Percentiles rank a stretch among this genome's conserved stretches.
phyloP scores from a whole-genome alignment of 2,113 vertebrate species.

The Pimephales promelas region DNA sequence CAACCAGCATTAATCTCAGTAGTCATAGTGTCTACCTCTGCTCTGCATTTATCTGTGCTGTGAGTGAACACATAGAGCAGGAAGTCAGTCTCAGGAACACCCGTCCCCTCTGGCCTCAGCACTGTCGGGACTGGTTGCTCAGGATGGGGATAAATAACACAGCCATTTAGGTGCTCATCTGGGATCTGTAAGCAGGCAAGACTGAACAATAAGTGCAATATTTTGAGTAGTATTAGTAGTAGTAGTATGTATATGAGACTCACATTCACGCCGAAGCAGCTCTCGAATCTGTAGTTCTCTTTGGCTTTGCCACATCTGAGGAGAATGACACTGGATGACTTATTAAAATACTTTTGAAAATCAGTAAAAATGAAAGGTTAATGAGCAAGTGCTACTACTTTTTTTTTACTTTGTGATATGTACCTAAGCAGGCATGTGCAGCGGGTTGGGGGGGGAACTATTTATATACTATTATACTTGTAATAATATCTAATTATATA shows the following conservation, averaged over 20 bases:
- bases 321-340: background rate
- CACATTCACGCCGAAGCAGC: slow-evolving; percentile 73
- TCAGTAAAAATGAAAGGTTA: background rate
- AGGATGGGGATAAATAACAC: slow-evolving; percentile 71
- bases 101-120: slow-evolving; percentile 72
- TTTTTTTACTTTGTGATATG: too few relatives aligned
- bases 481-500: too few relatives aligned
- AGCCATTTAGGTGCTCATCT: slow-evolving; percentile 77
- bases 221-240: background rate
- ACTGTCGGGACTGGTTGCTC: slow-evolving; percentile 63
- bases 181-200: slow-evolving; percentile 69
- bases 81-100: slow-evolving; percentile 78
- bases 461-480: too few relatives aligned
- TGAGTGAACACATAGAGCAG: slow-evolving; percentile 78
- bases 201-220: background rate
- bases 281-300: slow-evolving; percentile 71
- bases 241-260: slow-evolving; percentile 36
- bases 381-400: background rate
- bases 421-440: too few relatives aligned
- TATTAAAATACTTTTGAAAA: background rate
- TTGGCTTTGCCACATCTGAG: slow-evolving; percentile 75
- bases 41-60: slow-evolving; percentile 73
- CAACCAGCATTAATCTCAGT: background rate
- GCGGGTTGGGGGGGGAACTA: too few relatives aligned
- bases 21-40: slow-evolving; percentile 63